These are phyloP conservation scores for Drosophila koepferae DNA, from an alignment of 2,888 invertebrate genomes.

Conservation along the genomic window DNA sequence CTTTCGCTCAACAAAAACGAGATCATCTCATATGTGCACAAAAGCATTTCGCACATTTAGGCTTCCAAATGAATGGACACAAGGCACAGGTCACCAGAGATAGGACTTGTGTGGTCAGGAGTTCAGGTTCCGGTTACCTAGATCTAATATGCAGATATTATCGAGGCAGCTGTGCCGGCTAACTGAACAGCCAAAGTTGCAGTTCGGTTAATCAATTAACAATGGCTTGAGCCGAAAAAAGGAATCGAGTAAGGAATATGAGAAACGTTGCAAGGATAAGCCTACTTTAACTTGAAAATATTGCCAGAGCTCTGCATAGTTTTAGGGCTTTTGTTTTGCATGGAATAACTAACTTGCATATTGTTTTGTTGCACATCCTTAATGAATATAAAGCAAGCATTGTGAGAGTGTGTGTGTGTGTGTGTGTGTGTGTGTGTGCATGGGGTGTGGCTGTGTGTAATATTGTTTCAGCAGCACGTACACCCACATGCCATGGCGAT, in stretches of 20 bases:
- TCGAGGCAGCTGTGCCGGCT: constrained; percentile 45
- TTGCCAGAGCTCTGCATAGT: constrained; percentile 58
- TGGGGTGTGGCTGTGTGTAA: constrained; percentile 51
- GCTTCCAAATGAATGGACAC: constrained; percentile 71
- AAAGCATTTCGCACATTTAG: constrained; percentile 76
- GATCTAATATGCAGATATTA: constrained; percentile 59
- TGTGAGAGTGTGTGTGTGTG: constrained; percentile 20
- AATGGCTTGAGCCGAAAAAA: constrained; percentile 45
- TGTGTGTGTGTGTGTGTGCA: constrained; percentile 8
- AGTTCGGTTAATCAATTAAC: constrained; percentile 69
- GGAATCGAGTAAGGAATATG: constrained; percentile 37
- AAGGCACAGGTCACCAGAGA: constrained; percentile 12
- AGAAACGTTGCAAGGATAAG: constrained; percentile 59
- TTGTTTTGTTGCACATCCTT: constrained; percentile 63
- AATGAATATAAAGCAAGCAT: constrained; percentile 69
- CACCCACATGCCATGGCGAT: constrained; percentile 62
- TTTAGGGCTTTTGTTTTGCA: constrained; percentile 46
- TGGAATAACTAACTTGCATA: constrained; percentile 67
- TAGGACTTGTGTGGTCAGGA: constrained; percentile 54
- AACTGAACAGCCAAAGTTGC: constrained; percentile 71
- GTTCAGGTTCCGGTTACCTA: constrained; percentile 39
- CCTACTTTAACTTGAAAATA: constrained; percentile 80
- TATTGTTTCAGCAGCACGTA: constrained; percentile 65
- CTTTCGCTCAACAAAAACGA: constrained; percentile 72
- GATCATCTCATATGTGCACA: constrained; percentile 75